Percentiles rank a stretch among this genome's conserved stretches.
phyloP scores from a whole-genome alignment of 2,797 vertebrate genomes.

The Hyperoplus lanceolatus region DNA sequence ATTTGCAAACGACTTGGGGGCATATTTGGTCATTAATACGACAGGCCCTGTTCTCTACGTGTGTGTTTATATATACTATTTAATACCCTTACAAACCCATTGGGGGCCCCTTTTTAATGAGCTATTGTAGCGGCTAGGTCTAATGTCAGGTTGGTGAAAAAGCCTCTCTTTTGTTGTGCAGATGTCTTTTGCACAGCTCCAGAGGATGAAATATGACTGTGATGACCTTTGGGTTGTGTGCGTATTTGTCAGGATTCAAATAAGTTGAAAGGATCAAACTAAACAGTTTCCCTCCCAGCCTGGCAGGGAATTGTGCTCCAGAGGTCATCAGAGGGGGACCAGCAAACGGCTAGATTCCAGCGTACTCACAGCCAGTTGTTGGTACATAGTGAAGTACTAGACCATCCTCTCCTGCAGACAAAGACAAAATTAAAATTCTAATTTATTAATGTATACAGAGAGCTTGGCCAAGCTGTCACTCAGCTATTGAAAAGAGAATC shows the following conservation, averaged over 20 bases:
- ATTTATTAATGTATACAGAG: conserved; percentile 99
- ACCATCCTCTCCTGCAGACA: conserved; percentile 91
- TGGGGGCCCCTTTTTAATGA: conserved; percentile 92
- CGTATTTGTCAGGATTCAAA: conserved; percentile 97
- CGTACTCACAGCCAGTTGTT: conserved; percentile 90
- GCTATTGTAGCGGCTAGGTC: conserved; percentile 88
- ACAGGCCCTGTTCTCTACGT: conserved; percentile 63
- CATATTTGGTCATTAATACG: conserved; percentile 86
- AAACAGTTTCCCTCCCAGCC: conserved; percentile 89
- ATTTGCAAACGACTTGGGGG: conserved; percentile 82
- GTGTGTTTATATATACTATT: conserved; percentile 81
- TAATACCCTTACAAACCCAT: conserved; percentile 86
- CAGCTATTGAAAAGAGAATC: conserved; percentile 93
- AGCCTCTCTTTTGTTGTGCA: conserved; percentile 91
- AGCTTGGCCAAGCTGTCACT: conserved; percentile 96
- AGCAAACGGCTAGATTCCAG: conserved; percentile 87
- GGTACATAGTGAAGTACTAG: conserved; percentile 91
- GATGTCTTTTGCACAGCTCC: conserved; percentile 92
- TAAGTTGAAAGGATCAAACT: conserved; percentile 97
- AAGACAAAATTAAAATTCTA: conserved; percentile 98
- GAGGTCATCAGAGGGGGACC: conserved; percentile 92
- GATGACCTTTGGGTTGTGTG: conserved; percentile 97
- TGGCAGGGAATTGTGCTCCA: conserved; percentile 92
- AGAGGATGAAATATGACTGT: conserved; percentile 94
- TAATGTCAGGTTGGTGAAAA: conserved; percentile 91